A percentile compares a stretch with the other conserved stretches of the same genome.
phyloP scores from a whole-genome alignment of 2,888 invertebrate genomes.

The Pandemis cinnamomeana region DNA sequence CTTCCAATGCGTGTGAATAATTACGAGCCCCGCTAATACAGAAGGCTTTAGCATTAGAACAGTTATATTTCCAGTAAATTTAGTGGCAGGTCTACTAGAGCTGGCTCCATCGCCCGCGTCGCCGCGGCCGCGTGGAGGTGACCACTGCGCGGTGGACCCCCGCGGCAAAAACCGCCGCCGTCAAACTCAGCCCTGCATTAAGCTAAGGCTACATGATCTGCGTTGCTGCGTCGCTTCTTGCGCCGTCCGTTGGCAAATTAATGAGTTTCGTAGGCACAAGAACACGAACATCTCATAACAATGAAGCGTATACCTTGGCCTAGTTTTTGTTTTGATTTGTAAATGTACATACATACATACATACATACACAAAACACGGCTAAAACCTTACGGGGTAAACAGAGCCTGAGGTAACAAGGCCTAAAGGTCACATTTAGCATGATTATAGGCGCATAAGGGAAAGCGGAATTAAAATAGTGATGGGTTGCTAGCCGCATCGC shows the following conservation, averaged over 20 bases:
- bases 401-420: too few relatives aligned
- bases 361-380: too few relatives aligned
- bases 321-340: not conserved
- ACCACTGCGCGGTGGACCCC: not conserved
- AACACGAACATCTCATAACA: not conserved
- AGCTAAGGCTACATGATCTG: constrained; percentile 6
- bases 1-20: too few relatives aligned
- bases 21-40: too few relatives aligned
- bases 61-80: not conserved
- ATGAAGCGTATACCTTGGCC: not conserved
- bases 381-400: too few relatives aligned
- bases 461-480: too few relatives aligned
- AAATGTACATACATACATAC: not conserved
- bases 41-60: too few relatives aligned
- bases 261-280: constrained; percentile 3
- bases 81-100: not conserved
- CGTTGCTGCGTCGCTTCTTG: not conserved
- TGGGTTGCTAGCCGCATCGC: too few relatives aligned
- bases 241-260: not conserved
- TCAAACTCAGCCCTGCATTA: not conserved
- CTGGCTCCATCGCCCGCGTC: not conserved
- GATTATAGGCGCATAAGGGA: too few relatives aligned
- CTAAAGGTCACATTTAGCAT: too few relatives aligned
- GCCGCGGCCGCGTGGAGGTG: not conserved
- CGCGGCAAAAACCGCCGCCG: not conserved